Conservation (phyloP, 2,888 invertebrate genomes). For the Argyresthia goedartella region DNA sequence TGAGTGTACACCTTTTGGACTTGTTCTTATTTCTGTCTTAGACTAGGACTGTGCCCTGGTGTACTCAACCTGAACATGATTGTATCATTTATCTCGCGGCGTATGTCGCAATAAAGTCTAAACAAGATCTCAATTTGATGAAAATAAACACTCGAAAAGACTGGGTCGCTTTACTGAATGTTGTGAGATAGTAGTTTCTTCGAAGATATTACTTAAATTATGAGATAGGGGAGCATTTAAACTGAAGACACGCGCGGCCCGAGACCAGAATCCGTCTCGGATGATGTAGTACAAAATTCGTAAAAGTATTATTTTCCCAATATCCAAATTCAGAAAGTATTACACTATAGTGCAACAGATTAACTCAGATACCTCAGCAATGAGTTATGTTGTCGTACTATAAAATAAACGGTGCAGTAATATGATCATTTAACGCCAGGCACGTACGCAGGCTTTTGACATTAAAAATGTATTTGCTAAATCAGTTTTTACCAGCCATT, state of each 20-base stretch:
- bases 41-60: conserved; percentile 16
- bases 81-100: conserved; percentile 13
- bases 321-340: conserved; percentile 64
- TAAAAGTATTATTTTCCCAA: conserved; percentile 64
- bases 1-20: neutral
- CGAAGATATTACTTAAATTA: conserved; percentile 67
- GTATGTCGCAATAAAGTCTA: conserved; percentile 57
- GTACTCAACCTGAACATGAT: neutral
- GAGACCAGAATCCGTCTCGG: conserved; percentile 27
- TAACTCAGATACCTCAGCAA: conserved; percentile 4
- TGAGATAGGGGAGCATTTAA: conserved; percentile 66
- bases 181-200: conserved; percentile 69
- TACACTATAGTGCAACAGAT: conserved; percentile 24
- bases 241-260: conserved; percentile 33
- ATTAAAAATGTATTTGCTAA: too few species aligned
- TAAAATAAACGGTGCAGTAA: too few species aligned
- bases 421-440: too few species aligned
- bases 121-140: conserved; percentile 71
- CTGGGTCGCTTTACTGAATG: conserved; percentile 72
- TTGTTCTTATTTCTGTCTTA: too few species aligned
- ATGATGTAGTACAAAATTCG: conserved; percentile 63
- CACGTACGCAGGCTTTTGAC: too few species aligned
- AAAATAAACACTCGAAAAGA: conserved; percentile 70
- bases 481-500: too few species aligned
- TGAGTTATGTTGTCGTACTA: too few species aligned